phyloP scores from a whole-genome alignment of 2,888 invertebrate genomes.

The Agrilus mali region DNA sequence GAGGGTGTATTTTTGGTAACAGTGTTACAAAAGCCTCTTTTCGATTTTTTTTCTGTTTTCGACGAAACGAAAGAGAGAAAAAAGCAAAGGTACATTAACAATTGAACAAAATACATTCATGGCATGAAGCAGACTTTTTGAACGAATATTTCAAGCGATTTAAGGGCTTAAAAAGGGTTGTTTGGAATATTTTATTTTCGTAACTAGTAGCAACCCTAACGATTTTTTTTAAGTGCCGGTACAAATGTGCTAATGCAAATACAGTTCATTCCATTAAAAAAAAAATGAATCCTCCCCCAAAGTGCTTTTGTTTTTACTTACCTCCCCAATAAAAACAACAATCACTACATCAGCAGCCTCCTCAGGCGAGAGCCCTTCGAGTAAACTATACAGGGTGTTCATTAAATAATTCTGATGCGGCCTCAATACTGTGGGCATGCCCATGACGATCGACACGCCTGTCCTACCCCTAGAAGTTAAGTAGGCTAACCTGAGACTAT shows the following conservation, averaged over 20 bases:
- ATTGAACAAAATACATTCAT: too few species aligned
- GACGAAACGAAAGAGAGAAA: too few species aligned
- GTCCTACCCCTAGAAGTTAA: conserved; percentile 59
- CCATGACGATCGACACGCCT: conserved; percentile 73
- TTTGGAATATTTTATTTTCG: background rate
- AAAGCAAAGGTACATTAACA: too few species aligned
- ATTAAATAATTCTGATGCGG: conserved; percentile 80
- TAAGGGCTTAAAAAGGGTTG: background rate
- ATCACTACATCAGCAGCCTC: conserved; percentile 70
- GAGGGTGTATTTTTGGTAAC: too few species aligned
- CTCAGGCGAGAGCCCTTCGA: conserved; percentile 61
- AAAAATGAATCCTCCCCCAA: background rate
- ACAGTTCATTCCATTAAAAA: too few species aligned
- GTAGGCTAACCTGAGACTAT: conserved; percentile 66
- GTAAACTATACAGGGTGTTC: conserved; percentile 71
- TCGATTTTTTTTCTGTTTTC: too few species aligned
- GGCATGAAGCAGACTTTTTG: too few species aligned
- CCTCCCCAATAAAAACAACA: conserved; percentile 79
- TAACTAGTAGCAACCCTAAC: background rate
- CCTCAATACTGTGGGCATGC: conserved; percentile 80
- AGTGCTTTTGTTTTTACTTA: conserved; percentile 20
- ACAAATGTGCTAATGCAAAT: too few species aligned
- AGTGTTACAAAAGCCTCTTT: too few species aligned
- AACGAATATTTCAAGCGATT: background rate
- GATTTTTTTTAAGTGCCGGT: too few species aligned